Base-by-base conservation (phyloP, 2,797 vertebrate species). In the Rhinatrema bivittatum region DNA sequence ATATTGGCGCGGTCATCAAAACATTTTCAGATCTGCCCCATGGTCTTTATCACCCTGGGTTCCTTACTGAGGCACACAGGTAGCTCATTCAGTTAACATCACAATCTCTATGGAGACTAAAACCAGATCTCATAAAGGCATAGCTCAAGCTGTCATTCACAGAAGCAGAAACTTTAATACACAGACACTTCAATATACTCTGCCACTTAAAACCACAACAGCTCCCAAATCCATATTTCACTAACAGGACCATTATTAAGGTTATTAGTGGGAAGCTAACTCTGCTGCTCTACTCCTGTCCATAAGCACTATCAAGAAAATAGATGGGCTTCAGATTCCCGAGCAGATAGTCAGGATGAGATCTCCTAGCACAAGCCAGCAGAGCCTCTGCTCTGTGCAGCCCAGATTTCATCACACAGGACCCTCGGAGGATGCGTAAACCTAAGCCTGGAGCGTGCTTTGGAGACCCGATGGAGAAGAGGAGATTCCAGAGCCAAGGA, bases 401-500 rank as follows among this genome's bases (percentile, higher is more conserved):
- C 9, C 25, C 5, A n/a, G 13, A 10, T 28, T 39, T 17, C 28
- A 26, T 32, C 42, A 20, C 34, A 25, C 45, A 51, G 56, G 46
- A 21, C 26, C 10, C n/a, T 25, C 29, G 6, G 18, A 13, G 54
- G 49, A 42, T 29, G 16, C 26, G 30, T 34, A 39, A 34, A 38
- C 22, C 29, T 50, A 13, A 32, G 20, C 27, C 3, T 18, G 22
- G 51, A 32, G 26, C 48, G 30, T 16, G 20, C 22, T 38, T 49
- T 20, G 37, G 26, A 14, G 27, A 50, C 43, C 29, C 56, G 15
- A 3, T 20, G 38, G 25, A 36, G 29, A 41, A 49, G 37, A 36
- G 32, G 26, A 50, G 46, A 37, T 24, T 39, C 23, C 36, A 37
- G 58, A 51, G 68, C 29, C 44, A 60, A 18, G 47, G 35, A 21